These are phyloP conservation scores for Pleuronectes platessa DNA, from an alignment of 2,113 vertebrate genomes.

Conservation along the genomic window DNA sequence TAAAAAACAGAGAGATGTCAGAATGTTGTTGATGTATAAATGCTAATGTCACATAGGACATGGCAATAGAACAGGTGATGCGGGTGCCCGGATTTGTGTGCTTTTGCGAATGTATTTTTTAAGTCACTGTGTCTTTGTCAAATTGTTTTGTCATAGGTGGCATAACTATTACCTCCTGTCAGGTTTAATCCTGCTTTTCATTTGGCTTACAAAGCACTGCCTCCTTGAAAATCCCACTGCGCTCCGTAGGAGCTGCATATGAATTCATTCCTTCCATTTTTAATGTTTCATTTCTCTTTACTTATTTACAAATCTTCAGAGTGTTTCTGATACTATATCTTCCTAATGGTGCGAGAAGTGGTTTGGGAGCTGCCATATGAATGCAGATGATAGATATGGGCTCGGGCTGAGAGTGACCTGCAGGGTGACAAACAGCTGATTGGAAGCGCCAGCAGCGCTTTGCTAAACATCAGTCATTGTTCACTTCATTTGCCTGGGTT, in stretches of 20 bases:
- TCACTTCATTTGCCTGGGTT: slow-evolving; percentile 46
- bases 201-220: neutral
- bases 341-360: slow-evolving; percentile 1
- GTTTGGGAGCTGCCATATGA: neutral
- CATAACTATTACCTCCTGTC: neutral
- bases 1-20: neutral
- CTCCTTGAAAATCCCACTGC: neutral
- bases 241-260: neutral
- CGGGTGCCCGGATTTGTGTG: neutral
- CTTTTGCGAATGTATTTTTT: neutral
- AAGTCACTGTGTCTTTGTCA: neutral
- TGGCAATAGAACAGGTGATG: neutral
- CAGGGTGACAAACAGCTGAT: slow-evolving; percentile 26
- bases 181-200: neutral
- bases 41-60: neutral
- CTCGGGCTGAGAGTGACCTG: slow-evolving; percentile 23
- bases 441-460: slow-evolving; percentile 41
- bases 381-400: neutral
- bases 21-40: too few species aligned
- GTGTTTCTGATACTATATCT: neutral
- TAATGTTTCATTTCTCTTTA: neutral
- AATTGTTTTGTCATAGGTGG: neutral
- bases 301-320: neutral
- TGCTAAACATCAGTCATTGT: slow-evolving; percentile 47
- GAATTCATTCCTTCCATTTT: neutral